Percentiles rank a stretch among this genome's conserved stretches.
These are phyloP conservation scores for Solen grandis DNA, from an alignment of 1,140 invertebrate genomes.

Conservation along the genomic window DNA sequence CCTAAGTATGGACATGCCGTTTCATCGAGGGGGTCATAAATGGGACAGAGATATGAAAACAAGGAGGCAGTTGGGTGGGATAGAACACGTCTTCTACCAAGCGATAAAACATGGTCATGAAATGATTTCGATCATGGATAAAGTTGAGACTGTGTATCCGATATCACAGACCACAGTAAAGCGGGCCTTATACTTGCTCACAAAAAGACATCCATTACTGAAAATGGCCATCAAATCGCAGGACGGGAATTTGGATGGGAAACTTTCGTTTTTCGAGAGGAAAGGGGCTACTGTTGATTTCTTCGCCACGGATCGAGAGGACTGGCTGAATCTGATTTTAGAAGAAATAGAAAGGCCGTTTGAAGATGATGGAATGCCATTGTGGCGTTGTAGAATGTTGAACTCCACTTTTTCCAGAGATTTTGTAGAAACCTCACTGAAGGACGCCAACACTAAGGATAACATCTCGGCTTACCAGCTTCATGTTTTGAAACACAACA, in stretches of 20 bases:
- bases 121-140: constrained; percentile 23
- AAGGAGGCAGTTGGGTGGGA: constrained; percentile 30
- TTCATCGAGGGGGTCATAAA: too few relatives aligned
- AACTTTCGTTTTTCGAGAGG: constrained; percentile 12
- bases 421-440: neutral
- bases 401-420: neutral
- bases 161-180: neutral
- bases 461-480: neutral
- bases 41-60: too few relatives aligned
- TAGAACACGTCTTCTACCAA: constrained; percentile 33
- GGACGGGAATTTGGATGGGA: neutral
- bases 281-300: constrained; percentile 16
- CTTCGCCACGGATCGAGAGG: neutral
- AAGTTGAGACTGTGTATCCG: constrained; percentile 15
- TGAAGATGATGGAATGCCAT: neutral
- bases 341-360: constrained; percentile 17
- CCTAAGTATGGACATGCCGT: too few relatives aligned
- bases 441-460: too few relatives aligned
- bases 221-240: constrained; percentile 7
- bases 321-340: constrained; percentile 25
- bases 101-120: constrained; percentile 25
- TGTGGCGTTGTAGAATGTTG: constrained; percentile 27
- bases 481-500: neutral
- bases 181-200: neutral
- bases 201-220: constrained; percentile 24